These are phyloP conservation scores for Lithobates sylvaticus DNA, from an alignment of 2,797 vertebrate species.

Conservation along the genomic window DNA sequence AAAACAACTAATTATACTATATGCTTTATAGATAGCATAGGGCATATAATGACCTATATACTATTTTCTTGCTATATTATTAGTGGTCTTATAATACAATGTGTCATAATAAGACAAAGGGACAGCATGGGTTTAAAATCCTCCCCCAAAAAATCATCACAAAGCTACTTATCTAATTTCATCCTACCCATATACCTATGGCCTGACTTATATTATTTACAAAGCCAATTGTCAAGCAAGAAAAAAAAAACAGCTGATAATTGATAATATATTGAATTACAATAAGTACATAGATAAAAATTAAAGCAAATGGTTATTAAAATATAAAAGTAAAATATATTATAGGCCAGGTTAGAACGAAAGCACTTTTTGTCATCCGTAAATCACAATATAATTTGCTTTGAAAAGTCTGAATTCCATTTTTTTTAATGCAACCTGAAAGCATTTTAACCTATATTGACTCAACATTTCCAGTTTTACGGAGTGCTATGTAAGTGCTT, in stretches of 20 bases:
- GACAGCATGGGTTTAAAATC: not conserved
- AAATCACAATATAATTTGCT: conserved; percentile 14
- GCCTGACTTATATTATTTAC: not conserved
- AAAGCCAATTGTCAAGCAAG: too few relatives aligned
- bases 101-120: not conserved
- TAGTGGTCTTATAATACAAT: not conserved
- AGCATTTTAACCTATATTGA: conserved; percentile 39
- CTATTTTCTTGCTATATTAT: not conserved
- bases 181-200: not conserved
- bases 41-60: not conserved
- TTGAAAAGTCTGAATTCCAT: conserved; percentile 2
- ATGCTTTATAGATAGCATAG: not conserved
- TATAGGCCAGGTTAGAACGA: not conserved
- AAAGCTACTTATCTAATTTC: not conserved
- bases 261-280: not conserved
- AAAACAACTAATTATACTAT: not conserved
- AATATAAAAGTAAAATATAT: not conserved
- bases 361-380: not conserved
- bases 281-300: not conserved
- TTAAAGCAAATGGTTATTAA: not conserved
- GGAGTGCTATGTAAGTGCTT: conserved; percentile 37
- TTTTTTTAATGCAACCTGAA: not conserved
- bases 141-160: not conserved
- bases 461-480: conserved; percentile 34
- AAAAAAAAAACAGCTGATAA: not conserved